phyloP scores from a whole-genome alignment of 2,797 vertebrate genomes.

The Carduelis carduelis region DNA sequence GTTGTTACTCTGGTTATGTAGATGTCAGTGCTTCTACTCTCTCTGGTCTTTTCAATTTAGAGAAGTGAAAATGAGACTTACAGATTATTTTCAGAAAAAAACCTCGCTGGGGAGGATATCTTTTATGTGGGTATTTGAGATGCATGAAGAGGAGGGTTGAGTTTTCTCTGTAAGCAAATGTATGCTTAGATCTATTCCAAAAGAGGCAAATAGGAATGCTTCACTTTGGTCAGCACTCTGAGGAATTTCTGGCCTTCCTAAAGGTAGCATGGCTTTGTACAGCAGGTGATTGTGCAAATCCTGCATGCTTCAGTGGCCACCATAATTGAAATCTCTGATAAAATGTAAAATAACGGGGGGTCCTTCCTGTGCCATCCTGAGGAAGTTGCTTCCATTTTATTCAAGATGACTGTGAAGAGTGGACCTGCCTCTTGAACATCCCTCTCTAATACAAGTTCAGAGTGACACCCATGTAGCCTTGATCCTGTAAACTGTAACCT shows the following conservation, averaged over 20 bases:
- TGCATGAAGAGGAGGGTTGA: background rate
- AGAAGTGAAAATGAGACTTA: background rate
- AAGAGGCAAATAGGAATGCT: background rate
- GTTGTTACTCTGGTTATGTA: background rate
- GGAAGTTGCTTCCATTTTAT: background rate
- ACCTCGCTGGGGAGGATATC: background rate
- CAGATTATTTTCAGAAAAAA: background rate
- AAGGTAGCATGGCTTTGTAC: accelerated
- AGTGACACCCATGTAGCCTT: background rate
- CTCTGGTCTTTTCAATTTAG: background rate
- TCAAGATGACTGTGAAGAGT: background rate
- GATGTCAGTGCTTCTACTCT: background rate
- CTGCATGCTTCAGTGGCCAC: background rate
- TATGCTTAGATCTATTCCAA: background rate
- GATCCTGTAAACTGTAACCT: background rate
- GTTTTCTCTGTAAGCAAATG: background rate
- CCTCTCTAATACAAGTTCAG: background rate
- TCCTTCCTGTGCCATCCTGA: background rate
- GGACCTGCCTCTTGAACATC: background rate
- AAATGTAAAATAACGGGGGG: background rate
- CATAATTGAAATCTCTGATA: background rate
- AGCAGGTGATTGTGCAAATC: background rate
- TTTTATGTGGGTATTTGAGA: background rate
- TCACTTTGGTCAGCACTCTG: background rate
- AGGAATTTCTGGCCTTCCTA: background rate